Conservation (phyloP, 2,888 invertebrate species). For the Erynnis tages region DNA sequence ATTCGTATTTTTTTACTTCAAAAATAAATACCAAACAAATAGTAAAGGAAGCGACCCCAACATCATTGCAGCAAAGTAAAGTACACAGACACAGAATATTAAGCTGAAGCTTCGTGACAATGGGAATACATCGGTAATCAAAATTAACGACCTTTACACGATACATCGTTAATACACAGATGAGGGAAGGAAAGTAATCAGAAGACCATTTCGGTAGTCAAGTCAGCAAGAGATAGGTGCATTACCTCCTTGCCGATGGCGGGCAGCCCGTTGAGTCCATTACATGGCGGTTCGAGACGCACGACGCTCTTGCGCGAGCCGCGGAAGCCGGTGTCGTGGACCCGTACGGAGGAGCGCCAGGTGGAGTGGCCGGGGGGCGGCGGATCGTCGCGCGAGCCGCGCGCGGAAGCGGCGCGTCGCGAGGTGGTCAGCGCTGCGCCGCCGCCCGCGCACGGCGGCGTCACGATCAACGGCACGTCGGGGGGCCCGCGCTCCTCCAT, state of each 20-base stretch:
- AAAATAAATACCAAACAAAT: not conserved
- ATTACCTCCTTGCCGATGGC: conserved; percentile 82
- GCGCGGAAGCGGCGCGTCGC: conserved; percentile 65
- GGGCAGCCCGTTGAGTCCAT: conserved; percentile 81
- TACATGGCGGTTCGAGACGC: conserved; percentile 84
- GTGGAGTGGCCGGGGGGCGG: conserved; percentile 54
- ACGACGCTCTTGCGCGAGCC: conserved; percentile 84
- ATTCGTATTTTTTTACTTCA: not conserved
- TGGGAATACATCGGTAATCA: conserved; percentile 18
- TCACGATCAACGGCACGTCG: conserved; percentile 74
- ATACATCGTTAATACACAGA: conserved; percentile 19
- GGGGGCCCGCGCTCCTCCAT: conserved; percentile 81
- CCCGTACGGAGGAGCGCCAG: conserved; percentile 84
- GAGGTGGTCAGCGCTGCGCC: conserved; percentile 68
- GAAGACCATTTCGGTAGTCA: conserved; percentile 22
- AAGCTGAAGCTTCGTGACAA: conserved; percentile 37
- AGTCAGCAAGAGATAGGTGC: conserved; percentile 58
- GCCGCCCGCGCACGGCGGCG: conserved; percentile 55
- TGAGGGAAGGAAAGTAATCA: conserved; percentile 23
- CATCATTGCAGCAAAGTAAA: conserved; percentile 38
- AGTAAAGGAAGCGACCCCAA: conserved; percentile 17
- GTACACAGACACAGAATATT: conserved; percentile 35
- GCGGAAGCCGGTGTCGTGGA: conserved; percentile 83
- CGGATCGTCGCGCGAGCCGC: conserved; percentile 69
- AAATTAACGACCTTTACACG: conserved; percentile 15